A percentile compares a stretch with the other conserved stretches of the same genome.
phyloP scores from a whole-genome alignment of 2,888 invertebrate species.

The Volucella bombylans region DNA sequence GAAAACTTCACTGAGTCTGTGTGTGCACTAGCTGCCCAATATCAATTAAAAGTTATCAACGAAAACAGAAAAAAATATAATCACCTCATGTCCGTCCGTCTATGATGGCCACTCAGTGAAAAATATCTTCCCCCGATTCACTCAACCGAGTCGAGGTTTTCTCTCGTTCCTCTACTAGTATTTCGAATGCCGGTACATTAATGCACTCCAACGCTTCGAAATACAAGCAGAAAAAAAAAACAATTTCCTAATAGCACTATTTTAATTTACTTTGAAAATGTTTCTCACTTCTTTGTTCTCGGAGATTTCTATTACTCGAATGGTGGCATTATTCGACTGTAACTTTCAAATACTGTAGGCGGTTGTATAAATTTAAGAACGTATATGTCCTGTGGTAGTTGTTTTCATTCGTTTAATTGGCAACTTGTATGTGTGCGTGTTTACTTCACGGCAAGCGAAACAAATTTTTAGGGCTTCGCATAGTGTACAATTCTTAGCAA shows the following conservation, averaged over 20 bases:
- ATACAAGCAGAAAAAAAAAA: not conserved
- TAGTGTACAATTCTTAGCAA: no score
- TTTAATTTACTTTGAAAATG: no score
- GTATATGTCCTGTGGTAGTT: constrained; percentile 22
- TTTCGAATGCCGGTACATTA: no score
- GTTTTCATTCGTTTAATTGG: constrained; percentile 33
- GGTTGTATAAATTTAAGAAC: no score
- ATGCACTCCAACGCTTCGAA: no score
- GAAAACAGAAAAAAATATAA: constrained; percentile 3
- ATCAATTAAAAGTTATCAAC: constrained; percentile 39
- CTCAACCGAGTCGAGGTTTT: no score
- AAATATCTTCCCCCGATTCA: no score
- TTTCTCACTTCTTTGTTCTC: no score
- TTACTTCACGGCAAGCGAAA: no score
- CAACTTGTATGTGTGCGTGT: no score
- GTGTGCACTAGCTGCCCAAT: constrained; percentile 16
- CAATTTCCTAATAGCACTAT: constrained; percentile 1
- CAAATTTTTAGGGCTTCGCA: no score
- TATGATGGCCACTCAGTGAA: not conserved
- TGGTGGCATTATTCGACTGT: constrained; percentile 3
- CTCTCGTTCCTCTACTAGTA: no score
- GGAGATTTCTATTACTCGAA: not conserved
- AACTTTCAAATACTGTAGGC: not conserved
- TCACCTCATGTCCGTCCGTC: constrained; percentile 17
- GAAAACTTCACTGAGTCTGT: not conserved